Base-by-base conservation (phyloP, 2,888 invertebrate species). In the Caprella mutica region DNA sequence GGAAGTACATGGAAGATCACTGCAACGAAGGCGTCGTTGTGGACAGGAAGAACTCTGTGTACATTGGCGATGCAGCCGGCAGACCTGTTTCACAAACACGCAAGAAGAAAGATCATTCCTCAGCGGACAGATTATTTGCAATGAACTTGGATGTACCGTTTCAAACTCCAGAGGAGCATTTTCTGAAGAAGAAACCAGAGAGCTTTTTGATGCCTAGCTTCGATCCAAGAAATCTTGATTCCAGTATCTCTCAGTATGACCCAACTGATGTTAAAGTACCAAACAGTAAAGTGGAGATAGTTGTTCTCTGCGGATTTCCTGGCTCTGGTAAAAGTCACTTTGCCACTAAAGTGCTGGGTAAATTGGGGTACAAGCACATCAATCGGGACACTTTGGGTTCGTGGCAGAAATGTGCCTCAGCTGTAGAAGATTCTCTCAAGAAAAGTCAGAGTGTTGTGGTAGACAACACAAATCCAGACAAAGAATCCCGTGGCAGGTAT, bases 81-180 rank as follows among this genome's bases (percentile, higher is more conserved):
- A 77, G 94, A 57, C 77, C 78, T 1, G 85, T 81, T 56, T 81
- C 82, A 68, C 85, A 85, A 1, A 84, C 84, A 55, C 72, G 69
- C 69, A 84, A 84, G 68, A 69, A 69, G 65, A 89, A 87, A 72
- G 96, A 96, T 74, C 92, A 92, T 73, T 91, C 93, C 0, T 78
- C 80, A 69, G 84, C 83, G 5, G 96, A 96, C 73, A 79, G 89
- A 67, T 77, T 92, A 54, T 83, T 92, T 75, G 92, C 93, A 1
- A 70, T 84, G 55, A 94, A 94, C 72, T 69, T 90, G 43, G 81
- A 80, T 0, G 67, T 94, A 0, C 77, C 76, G 56, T 98, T 98
- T 74, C 80, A 81, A 65, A 96, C 94, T 0, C 97, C 97, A 0
- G 97, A 98, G 72, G 89, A 91, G 72, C 90, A 85, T 73, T 98